phyloP scores from a whole-genome alignment of 30 jellyfish, hydroid and myxozoan genomes.

The Hydractinia echinata region DNA sequence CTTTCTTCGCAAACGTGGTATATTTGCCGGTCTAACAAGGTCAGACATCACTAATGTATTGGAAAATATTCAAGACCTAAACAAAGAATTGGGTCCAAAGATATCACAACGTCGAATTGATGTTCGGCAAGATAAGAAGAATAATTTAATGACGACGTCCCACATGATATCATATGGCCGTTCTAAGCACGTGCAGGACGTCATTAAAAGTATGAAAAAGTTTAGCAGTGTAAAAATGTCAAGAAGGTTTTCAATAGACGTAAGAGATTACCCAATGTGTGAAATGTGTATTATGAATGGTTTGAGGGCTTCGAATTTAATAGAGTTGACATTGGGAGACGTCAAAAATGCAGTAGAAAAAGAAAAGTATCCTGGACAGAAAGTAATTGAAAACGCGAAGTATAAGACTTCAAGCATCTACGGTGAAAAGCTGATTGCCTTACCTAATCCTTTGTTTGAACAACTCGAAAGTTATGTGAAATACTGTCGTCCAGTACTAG shows the following conservation, averaged over 20 bases:
- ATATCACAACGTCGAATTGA: slow-evolving; percentile 18
- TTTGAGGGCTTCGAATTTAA: slow-evolving; percentile 14
- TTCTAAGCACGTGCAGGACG: neutral
- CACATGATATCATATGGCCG: slow-evolving; percentile 27
- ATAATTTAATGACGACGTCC: slow-evolving; percentile 12
- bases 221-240: slow-evolving; percentile 1
- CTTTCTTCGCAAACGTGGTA: neutral
- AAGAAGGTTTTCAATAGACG: slow-evolving; percentile 20
- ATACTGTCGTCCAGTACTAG: neutral
- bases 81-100: neutral
- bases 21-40: slow-evolving; percentile 12
- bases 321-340: slow-evolving; percentile 10
- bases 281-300: slow-evolving; percentile 17
- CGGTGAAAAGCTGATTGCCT: slow-evolving; percentile 28
- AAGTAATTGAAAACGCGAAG: slow-evolving; percentile 9
- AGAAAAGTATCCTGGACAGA: slow-evolving; percentile 27
- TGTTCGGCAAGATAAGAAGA: neutral
- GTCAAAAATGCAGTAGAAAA: slow-evolving; percentile 9
- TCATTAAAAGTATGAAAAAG: slow-evolving; percentile 4
- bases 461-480: slow-evolving; percentile 18
- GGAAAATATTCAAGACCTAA: slow-evolving; percentile 6
- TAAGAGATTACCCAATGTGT: slow-evolving; percentile 9
- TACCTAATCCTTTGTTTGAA: slow-evolving; percentile 16
- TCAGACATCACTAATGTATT: slow-evolving; percentile 8
- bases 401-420: slow-evolving; percentile 25